Percentiles rank a stretch among this genome's conserved stretches.
Evolutionary conservation across 1,140 invertebrate genomes (phyloP).

Genomic region (Himalopsyche phryganea): DNA sequence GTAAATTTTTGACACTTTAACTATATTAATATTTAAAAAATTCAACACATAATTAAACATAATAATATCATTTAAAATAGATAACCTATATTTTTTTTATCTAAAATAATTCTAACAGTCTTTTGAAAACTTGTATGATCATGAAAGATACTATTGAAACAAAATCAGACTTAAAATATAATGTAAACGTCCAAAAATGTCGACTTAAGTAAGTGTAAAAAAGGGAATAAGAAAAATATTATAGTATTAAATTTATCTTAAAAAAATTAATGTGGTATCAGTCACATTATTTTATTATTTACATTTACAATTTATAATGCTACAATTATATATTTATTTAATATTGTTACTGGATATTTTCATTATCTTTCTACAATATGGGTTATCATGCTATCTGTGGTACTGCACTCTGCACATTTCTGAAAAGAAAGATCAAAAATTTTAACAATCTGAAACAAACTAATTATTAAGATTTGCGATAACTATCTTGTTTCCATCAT

Average conservation of each 20-base stretch:
- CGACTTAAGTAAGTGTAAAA: neutral
- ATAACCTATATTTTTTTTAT: conserved; percentile 8
- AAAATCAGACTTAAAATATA: neutral
- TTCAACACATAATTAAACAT: too few species aligned
- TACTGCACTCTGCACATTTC: conserved; percentile 33
- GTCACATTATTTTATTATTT: neutral
- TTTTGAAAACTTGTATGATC: conserved; percentile 14
- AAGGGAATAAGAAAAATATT: neutral
- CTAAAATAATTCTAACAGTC: conserved; percentile 29
- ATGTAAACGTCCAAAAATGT: neutral
- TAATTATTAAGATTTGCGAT: too few species aligned
- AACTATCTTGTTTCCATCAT: too few species aligned
- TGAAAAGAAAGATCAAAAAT: conserved; percentile 21
- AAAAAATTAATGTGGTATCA: neutral
- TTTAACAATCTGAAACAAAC: too few species aligned
- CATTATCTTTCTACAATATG: neutral
- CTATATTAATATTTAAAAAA: too few species aligned
- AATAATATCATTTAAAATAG: neutral
- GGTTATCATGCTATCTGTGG: conserved; percentile 29
- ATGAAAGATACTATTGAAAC: neutral
- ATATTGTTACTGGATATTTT: neutral
- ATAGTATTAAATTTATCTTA: neutral
- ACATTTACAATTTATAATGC: neutral
- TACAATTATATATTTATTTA: neutral
- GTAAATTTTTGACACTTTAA: too few species aligned